Evolutionary conservation across 2,113 vertebrate genomes (phyloP).

Genomic region (Crotalus helleri): DNA sequence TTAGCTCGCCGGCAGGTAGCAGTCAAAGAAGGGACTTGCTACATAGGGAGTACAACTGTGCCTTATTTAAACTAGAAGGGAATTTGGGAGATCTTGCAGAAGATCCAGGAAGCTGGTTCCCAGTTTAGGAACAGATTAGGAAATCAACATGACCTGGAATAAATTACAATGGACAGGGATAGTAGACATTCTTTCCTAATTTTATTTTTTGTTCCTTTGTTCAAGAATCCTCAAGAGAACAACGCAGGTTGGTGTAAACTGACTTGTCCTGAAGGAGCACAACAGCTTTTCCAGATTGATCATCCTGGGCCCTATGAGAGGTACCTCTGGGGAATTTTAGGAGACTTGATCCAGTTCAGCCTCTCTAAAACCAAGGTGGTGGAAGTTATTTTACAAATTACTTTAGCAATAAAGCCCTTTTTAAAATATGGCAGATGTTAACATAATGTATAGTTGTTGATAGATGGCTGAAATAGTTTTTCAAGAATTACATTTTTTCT

Average conservation of each 20-base stretch:
- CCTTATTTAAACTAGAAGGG: background rate
- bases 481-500: background rate
- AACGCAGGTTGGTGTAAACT: conserved; percentile 68
- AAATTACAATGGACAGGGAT: background rate
- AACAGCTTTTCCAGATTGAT: conserved; percentile 65
- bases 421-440: background rate
- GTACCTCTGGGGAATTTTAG: conserved; percentile 46
- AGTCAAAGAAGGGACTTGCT: background rate
- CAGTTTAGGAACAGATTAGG: background rate
- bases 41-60: too few relatives aligned
- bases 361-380: background rate
- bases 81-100: background rate
- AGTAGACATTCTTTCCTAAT: background rate
- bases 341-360: background rate
- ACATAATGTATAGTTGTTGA: background rate
- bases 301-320: conserved; percentile 68
- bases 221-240: conserved; percentile 59
- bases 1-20: background rate
- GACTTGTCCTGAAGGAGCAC: conserved; percentile 62
- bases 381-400: background rate
- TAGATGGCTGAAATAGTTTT: background rate
- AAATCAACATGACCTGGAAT: background rate
- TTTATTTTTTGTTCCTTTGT: background rate
- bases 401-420: background rate
- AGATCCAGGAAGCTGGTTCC: background rate